Evolutionary conservation across 2,797 vertebrate species (phyloP).

Genomic region (Falco biarmicus): DNA sequence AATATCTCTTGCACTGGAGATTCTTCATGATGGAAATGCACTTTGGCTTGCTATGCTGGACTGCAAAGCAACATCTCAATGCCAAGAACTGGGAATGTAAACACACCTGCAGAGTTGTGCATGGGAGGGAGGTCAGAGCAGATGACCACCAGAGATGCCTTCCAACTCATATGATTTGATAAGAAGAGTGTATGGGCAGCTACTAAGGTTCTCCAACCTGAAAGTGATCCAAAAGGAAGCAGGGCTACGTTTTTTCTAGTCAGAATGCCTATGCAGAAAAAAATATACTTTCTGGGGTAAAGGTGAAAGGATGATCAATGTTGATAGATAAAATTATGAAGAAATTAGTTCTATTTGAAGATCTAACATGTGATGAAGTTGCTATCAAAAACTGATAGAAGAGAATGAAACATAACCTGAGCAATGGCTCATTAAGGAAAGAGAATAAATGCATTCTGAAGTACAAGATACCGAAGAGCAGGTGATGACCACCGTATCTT

Average conservation of each 20-base stretch:
- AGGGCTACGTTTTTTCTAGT: background rate
- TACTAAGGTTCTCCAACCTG: background rate
- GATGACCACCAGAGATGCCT: background rate
- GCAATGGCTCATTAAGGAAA: background rate
- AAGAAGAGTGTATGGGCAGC: background rate
- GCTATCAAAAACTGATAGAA: background rate
- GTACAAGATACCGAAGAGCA: background rate
- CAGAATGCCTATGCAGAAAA: background rate
- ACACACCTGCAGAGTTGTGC: background rate
- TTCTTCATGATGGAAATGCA: background rate
- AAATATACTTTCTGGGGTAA: background rate
- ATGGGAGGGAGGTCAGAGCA: background rate
- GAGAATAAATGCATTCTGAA: background rate
- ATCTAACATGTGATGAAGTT: background rate
- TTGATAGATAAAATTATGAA: background rate
- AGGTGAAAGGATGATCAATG: background rate
- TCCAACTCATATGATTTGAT: background rate
- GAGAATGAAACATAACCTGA: background rate
- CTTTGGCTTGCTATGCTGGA: fast-evolving
- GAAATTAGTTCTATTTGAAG: background rate
- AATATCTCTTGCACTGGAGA: background rate
- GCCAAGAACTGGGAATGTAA: background rate
- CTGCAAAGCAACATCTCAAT: background rate
- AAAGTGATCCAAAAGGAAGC: background rate
- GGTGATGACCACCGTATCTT: background rate